Evolutionary conservation across 92 coral and sea anemone genomes (phyloP), one percentile per base, ranked within the genome.

Genomic region (Hydrozoanthus gracilis): DNA sequence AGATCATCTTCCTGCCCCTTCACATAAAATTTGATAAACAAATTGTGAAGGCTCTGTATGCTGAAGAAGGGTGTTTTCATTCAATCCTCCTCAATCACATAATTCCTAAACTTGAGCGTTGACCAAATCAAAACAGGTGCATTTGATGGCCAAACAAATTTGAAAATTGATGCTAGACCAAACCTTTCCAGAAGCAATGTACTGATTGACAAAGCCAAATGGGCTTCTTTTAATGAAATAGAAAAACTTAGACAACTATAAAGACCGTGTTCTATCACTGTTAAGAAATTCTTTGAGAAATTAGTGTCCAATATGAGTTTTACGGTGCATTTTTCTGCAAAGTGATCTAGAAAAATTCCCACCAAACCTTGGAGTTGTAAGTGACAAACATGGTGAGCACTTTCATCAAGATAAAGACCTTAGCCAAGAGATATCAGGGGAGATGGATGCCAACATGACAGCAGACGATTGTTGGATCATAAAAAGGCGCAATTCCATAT

Each of bases 1-100:
- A 66, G 71, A 66, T 66, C 71, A 66, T 66, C 71, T 66, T 66
- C 58, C 71, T 66, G 71, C 71, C 35, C 71, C 71, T 66, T 66
- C 71, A 66, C 71, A 66, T 66, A 66, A 66, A 66, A 66, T 66
- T 66, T 66, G 71, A 66, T 66, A 66, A 66, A 66, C 71, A 66
- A 66, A 15, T 66, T 66, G 71, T 66, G 71, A 66, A 66, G 35
- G 71, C 71, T 66, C 71, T 13, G 71, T 18, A 13, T 66, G 71
- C 71, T 66, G 71, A 66, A 66, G 71, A 66, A 66, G 35, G 71
- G 71, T 66, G 58, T 52, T 52, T 52, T 52, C 58, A 52, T 52
- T 52, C 58, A 52, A 52, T 52, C 58, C 58, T 52, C 58, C 58
- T 52, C 58, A 52, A 52, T 52, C 58, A 52, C 58, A 5, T 52